phyloP scores from a whole-genome alignment of 2,797 vertebrate species.

The Glossophaga mutica region DNA sequence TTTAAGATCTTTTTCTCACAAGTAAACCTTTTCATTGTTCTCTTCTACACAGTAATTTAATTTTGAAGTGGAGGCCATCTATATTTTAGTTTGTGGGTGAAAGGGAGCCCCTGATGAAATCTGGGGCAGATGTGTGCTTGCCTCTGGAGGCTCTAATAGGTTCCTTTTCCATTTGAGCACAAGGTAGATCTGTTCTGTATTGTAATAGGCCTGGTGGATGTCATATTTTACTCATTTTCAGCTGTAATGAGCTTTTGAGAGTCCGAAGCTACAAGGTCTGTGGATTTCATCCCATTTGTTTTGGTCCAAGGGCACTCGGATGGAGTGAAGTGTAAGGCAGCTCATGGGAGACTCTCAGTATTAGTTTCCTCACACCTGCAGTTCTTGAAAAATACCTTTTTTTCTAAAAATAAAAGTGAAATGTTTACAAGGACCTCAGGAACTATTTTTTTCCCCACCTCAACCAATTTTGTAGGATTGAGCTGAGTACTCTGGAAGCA shows the following conservation, averaged over 20 bases:
- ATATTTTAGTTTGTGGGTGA: neutral
- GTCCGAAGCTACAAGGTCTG: conserved; percentile 9
- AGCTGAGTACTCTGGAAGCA: conserved; percentile 35
- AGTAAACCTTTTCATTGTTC: neutral
- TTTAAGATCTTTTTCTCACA: neutral
- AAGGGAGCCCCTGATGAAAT: neutral
- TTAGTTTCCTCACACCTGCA: conserved; percentile 60
- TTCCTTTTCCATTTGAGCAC: neutral
- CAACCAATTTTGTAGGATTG: conserved; percentile 64
- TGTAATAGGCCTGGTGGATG: neutral
- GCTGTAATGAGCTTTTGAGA: conserved; percentile 44
- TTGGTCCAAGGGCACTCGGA: neutral
- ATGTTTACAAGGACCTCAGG: conserved; percentile 50
- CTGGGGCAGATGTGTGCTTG: neutral
- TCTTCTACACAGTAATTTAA: neutral
- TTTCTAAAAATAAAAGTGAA: conserved; percentile 60
- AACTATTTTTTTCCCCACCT: conserved; percentile 44
- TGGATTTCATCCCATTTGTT: conserved; percentile 55
- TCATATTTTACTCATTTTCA: conserved; percentile 48
- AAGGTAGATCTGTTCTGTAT: neutral
- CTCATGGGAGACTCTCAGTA: conserved; percentile 45
- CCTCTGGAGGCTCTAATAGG: neutral
- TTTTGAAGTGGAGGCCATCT: neutral
- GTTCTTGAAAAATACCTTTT: conserved; percentile 47
- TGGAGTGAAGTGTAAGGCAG: conserved; percentile 13